Conservation (phyloP, 2,888 invertebrate genomes). For the Hipparchia sbordonii region DNA sequence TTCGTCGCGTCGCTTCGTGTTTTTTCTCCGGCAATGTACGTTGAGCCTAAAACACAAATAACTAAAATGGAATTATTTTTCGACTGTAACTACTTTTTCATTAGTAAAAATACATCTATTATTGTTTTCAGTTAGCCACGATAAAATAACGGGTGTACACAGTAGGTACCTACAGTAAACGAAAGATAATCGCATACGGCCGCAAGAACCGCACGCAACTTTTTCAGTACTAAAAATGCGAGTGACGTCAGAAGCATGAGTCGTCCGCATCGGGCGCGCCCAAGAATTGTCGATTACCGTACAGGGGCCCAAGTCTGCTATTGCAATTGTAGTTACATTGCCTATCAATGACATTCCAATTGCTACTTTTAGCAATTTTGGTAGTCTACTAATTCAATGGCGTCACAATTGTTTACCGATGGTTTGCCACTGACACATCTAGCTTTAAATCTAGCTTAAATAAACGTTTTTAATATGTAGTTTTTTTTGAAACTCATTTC, state of each 20-base stretch:
- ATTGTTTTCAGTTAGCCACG: neutral
- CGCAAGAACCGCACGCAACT: neutral
- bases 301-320: too few relatives aligned
- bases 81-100: neutral
- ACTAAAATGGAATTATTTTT: slow-evolving; percentile 36
- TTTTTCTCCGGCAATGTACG: neutral
- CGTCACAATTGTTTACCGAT: too few relatives aligned
- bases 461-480: too few relatives aligned
- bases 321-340: too few relatives aligned
- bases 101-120: neutral
- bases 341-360: too few relatives aligned
- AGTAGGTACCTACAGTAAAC: neutral
- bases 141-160: neutral
- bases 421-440: too few relatives aligned
- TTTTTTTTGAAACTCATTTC: too few relatives aligned
- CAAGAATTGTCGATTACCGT: neutral
- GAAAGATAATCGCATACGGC: neutral
- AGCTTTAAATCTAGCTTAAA: too few relatives aligned
- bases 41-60: slow-evolving; percentile 15
- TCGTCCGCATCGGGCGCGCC: neutral
- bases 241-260: too few relatives aligned
- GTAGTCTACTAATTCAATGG: too few relatives aligned
- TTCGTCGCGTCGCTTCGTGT: neutral
- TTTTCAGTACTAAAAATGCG: neutral
- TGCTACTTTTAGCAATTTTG: too few relatives aligned